Evolutionary conservation across 2,888 invertebrate species (phyloP).

Genomic region (Furcula furcula): DNA sequence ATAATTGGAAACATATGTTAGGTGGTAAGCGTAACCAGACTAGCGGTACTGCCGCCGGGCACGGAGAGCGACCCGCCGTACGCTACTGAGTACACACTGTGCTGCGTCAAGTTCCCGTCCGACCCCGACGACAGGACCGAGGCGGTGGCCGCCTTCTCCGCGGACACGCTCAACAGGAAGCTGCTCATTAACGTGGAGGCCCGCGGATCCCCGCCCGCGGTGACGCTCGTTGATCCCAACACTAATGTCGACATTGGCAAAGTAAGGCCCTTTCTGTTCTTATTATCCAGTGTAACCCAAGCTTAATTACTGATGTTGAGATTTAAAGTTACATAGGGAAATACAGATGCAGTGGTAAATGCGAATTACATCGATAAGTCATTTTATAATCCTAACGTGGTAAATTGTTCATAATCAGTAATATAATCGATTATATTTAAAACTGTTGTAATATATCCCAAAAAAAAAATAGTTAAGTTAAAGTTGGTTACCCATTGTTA

Average conservation of each 20-base stretch:
- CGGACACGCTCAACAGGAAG: constrained; percentile 86
- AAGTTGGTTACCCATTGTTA: too few relatives aligned
- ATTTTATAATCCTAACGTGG: too few relatives aligned
- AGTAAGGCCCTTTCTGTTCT: constrained; percentile 48
- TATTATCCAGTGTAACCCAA: too few relatives aligned
- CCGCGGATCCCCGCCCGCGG: constrained; percentile 80
- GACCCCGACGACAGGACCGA: constrained; percentile 93
- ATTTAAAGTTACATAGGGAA: too few relatives aligned
- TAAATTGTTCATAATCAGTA: too few relatives aligned
- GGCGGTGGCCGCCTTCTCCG: constrained; percentile 85
- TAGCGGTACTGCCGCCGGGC: constrained; percentile 92
- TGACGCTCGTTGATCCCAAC: constrained; percentile 75
- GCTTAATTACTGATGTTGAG: too few relatives aligned
- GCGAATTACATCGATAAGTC: too few relatives aligned
- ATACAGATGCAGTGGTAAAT: too few relatives aligned
- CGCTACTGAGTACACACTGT: constrained; percentile 93
- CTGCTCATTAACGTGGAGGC: constrained; percentile 93
- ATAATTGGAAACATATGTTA: too few relatives aligned
- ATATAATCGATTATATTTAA: too few relatives aligned
- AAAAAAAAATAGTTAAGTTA: too few relatives aligned
- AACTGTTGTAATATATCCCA: too few relatives aligned
- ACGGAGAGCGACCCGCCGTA: constrained; percentile 86
- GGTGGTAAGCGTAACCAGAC: constrained; percentile 84
- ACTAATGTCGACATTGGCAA: constrained; percentile 79
- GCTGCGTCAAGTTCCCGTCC: constrained; percentile 90